phyloP scores from a whole-genome alignment of 2,888 invertebrate genomes.

The Steinernema hermaphroditum region DNA sequence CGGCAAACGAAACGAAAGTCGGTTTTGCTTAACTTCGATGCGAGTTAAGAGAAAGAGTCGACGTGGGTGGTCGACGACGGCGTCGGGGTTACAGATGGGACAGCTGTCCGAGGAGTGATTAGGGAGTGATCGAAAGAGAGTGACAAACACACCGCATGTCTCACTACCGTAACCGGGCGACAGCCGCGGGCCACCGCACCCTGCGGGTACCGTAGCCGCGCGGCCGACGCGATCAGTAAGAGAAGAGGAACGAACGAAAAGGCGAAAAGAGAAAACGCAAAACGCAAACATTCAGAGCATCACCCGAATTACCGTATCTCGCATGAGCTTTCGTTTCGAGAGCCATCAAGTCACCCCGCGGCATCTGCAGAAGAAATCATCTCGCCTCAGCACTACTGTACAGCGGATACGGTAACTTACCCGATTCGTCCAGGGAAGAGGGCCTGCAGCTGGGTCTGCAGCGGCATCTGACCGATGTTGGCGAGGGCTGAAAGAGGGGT shows the following conservation, averaged over 20 bases:
- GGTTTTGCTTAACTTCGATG: constrained; percentile 23
- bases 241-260: constrained; percentile 12
- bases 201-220: neutral
- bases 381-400: constrained; percentile 22
- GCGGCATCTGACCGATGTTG: constrained; percentile 48
- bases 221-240: neutral
- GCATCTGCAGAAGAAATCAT: constrained; percentile 29
- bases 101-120: constrained; percentile 6
- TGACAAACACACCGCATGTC: constrained; percentile 23
- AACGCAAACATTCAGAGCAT: constrained; percentile 31
- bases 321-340: constrained; percentile 28
- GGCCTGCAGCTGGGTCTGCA: constrained; percentile 59
- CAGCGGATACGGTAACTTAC: constrained; percentile 30
- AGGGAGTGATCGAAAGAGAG: constrained; percentile 20
- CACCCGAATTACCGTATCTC: constrained; percentile 28
- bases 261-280: constrained; percentile 27
- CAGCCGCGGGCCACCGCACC: neutral
- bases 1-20: constrained; percentile 31
- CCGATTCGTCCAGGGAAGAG: constrained; percentile 47
- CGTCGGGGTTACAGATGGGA: constrained; percentile 7
- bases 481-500: constrained; percentile 53
- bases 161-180: neutral
- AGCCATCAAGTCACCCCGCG: constrained; percentile 26
- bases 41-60: constrained; percentile 16
- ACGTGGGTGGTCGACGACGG: neutral